Evolutionary conservation across 1,140 invertebrate genomes (phyloP).

Genomic region (Mamestra configurata): DNA sequence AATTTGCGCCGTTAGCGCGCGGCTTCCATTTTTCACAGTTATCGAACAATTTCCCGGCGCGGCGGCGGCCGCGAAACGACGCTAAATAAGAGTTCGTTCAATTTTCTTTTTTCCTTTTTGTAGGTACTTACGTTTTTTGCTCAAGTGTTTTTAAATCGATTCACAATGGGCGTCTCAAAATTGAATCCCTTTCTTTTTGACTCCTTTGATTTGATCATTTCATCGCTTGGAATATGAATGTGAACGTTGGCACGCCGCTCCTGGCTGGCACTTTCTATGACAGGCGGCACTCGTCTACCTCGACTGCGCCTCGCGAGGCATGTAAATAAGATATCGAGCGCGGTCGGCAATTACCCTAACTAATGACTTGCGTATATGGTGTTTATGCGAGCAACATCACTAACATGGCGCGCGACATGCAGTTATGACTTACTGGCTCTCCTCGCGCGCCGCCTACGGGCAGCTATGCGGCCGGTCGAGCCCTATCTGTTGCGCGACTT

Average conservation of each 20-base stretch:
- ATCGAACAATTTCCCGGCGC: constrained; percentile 68
- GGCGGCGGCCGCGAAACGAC: constrained; percentile 62
- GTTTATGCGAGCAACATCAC: constrained; percentile 42
- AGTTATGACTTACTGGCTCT: constrained; percentile 40
- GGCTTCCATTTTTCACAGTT: constrained; percentile 75
- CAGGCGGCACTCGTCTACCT: constrained; percentile 25
- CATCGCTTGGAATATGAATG: neutral
- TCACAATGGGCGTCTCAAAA: constrained; percentile 8
- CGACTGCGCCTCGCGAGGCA: constrained; percentile 14
- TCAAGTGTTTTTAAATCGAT: neutral
- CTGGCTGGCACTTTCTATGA: neutral
- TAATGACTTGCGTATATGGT: constrained; percentile 58
- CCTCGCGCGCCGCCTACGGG: constrained; percentile 27
- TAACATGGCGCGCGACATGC: constrained; percentile 42
- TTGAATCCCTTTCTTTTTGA: neutral
- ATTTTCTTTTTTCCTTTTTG: constrained; percentile 61
- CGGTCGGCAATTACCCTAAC: constrained; percentile 54
- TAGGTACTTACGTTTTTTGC: constrained; percentile 15
- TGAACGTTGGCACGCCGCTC: neutral
- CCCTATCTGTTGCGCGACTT: constrained; percentile 1
- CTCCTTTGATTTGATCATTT: neutral
- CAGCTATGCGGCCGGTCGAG: neutral
- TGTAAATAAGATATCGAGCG: constrained; percentile 64
- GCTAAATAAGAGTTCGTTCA: constrained; percentile 72
- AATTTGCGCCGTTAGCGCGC: constrained; percentile 74